Evolutionary conservation across 2,888 invertebrate species (phyloP).

Genomic region (Hemistola chrysoprasaria): DNA sequence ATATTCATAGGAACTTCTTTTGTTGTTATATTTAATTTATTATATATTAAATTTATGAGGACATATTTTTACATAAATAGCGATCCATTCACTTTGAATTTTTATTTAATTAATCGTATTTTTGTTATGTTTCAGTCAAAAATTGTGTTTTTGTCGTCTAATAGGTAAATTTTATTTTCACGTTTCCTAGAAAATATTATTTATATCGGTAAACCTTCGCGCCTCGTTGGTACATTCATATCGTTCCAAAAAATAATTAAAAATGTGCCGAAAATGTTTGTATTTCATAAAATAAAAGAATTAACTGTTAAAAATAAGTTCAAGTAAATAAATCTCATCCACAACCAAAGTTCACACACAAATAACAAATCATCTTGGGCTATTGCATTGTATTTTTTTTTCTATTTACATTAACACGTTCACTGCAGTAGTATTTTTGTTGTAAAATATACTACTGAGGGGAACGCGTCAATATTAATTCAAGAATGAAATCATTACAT

Average conservation of each 20-base stretch:
- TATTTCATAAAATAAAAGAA: conserved; percentile 56
- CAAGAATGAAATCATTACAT: conserved; percentile 78
- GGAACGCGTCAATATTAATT: conserved; percentile 65
- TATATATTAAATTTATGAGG: conserved; percentile 80
- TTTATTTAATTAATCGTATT: conserved; percentile 52
- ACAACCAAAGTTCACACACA: conserved; percentile 59
- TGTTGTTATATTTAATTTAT: conserved; percentile 81
- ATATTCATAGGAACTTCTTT: conserved; percentile 82
- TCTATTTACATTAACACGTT: conserved; percentile 58
- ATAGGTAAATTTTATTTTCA: conserved; percentile 53
- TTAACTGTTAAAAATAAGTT: conserved; percentile 40
- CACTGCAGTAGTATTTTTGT: conserved; percentile 32
- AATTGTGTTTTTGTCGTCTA: conserved; percentile 48
- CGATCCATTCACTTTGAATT: conserved; percentile 74
- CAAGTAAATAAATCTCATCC: conserved; percentile 45
- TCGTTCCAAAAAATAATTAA: conserved; percentile 58
- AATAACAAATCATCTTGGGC: conserved; percentile 72
- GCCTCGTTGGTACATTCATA: conserved; percentile 59
- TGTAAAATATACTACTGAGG: conserved; percentile 31
- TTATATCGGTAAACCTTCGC: conserved; percentile 65
- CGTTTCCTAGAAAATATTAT: conserved; percentile 77
- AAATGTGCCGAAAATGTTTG: conserved; percentile 72
- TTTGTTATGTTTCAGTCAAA: conserved; percentile 54
- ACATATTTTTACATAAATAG: conserved; percentile 80
- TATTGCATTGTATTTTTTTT: conserved; percentile 77